These are phyloP conservation scores for Drosophila quinaria DNA, from an alignment of 2,888 invertebrate species.

Conservation along the genomic window DNA sequence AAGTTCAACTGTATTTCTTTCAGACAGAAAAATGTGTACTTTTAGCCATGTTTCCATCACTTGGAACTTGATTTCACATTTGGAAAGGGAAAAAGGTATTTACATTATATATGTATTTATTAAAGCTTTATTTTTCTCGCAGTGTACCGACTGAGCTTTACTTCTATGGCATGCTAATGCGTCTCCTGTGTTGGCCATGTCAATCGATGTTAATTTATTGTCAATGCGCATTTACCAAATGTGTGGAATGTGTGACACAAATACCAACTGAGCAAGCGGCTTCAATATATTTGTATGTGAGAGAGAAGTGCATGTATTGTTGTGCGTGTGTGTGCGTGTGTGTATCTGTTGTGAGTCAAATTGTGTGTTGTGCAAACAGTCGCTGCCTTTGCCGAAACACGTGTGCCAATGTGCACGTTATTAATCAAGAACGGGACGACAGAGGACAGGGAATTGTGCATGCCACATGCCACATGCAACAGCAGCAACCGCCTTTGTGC, in stretches of 20 bases:
- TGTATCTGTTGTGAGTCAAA: slow-evolving; percentile 41
- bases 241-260: slow-evolving; percentile 61
- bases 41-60: no score
- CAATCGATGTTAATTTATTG: slow-evolving; percentile 82
- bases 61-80: neutral
- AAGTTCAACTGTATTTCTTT: no score
- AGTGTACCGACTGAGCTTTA: slow-evolving; percentile 30
- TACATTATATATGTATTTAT: neutral
- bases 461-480: slow-evolving; percentile 39
- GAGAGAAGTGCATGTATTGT: slow-evolving; percentile 5
- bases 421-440: slow-evolving; percentile 68
- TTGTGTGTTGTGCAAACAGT: slow-evolving; percentile 63
- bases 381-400: slow-evolving; percentile 60
- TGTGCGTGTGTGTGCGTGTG: slow-evolving; percentile 11
- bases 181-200: slow-evolving; percentile 44
- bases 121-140: slow-evolving; percentile 16
- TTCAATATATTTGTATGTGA: neutral
- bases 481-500: slow-evolving; percentile 27
- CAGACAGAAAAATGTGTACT: no score
- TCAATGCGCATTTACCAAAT: slow-evolving; percentile 66
- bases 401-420: slow-evolving; percentile 75
- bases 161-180: slow-evolving; percentile 45
- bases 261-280: slow-evolving; percentile 50
- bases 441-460: slow-evolving; percentile 20
- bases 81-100: neutral